Conservation (phyloP, 2,888 invertebrate species). For the Phalera bucephala region DNA sequence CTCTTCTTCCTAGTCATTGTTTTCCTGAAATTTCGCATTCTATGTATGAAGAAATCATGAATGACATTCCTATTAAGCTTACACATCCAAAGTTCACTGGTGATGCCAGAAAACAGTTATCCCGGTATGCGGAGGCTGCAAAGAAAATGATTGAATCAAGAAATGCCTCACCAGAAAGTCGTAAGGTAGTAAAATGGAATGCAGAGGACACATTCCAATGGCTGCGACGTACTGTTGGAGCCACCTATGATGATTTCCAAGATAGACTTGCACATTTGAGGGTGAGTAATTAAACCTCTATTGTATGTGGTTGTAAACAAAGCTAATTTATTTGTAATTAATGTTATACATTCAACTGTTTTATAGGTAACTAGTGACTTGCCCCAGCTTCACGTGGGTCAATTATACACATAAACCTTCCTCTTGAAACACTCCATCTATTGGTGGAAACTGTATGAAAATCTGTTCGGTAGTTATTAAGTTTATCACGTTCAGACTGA, state of each 20-base stretch:
- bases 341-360: too few relatives aligned
- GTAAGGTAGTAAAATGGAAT: constrained; percentile 99
- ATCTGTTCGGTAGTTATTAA: too few relatives aligned
- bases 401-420: too few relatives aligned
- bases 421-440: too few relatives aligned
- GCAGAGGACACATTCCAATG: constrained; percentile 98
- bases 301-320: not conserved
- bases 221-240: constrained; percentile 95
- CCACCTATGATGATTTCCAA: constrained; percentile 96
- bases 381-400: too few relatives aligned
- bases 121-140: constrained; percentile 97
- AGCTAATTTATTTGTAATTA: not conserved
- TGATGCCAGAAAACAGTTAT: constrained; percentile 96
- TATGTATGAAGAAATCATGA: constrained; percentile 99
- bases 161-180: constrained; percentile 95
- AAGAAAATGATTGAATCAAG: constrained; percentile 98
- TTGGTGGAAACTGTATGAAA: too few relatives aligned
- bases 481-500: too few relatives aligned
- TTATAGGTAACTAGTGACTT: too few relatives aligned
- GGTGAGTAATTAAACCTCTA: constrained; percentile 46
- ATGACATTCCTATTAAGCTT: constrained; percentile 97
- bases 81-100: constrained; percentile 97
- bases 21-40: constrained; percentile 95
- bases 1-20: constrained; percentile 95
- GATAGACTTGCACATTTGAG: constrained; percentile 94